phyloP scores from a whole-genome alignment of 1,140 invertebrate genomes.

The Drosophila triauraria region DNA sequence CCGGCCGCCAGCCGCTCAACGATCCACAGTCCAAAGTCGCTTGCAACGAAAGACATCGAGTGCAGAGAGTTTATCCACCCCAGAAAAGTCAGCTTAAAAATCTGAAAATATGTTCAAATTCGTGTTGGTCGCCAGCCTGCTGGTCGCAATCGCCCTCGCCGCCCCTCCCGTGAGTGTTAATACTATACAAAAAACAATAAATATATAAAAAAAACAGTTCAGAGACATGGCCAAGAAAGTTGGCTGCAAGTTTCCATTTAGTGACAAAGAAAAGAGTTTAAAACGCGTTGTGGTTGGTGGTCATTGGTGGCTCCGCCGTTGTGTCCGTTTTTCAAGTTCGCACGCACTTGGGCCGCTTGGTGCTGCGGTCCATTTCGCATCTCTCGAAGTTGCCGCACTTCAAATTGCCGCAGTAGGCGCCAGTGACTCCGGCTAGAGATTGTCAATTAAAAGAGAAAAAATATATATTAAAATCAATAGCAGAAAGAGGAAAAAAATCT shows the following conservation, averaged over 20 bases:
- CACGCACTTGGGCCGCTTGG: conserved; percentile 89
- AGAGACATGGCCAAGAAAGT: conserved; percentile 1
- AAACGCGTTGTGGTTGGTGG: conserved; percentile 20
- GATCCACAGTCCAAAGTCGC: conserved; percentile 77
- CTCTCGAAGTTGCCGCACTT: conserved; percentile 89
- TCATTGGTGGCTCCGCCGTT: conserved; percentile 68
- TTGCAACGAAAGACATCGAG: conserved; percentile 72
- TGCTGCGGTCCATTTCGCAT: conserved; percentile 88
- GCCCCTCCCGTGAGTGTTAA: conserved; percentile 71
- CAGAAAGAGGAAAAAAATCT: not conserved
- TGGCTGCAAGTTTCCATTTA: conserved; percentile 10
- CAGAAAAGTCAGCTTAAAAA: conserved; percentile 20
- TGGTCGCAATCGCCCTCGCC: conserved; percentile 62
- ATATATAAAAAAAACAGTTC: conserved; percentile 5
- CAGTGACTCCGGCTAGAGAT: conserved; percentile 85
- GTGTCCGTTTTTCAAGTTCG: conserved; percentile 74
- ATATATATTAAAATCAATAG: not conserved
- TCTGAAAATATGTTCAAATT: conserved; percentile 66
- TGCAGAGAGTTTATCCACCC: conserved; percentile 36
- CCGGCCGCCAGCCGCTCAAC: conserved; percentile 55
- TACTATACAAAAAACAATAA: not conserved
- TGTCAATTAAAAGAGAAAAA: not conserved
- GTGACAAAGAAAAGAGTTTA: conserved; percentile 24
- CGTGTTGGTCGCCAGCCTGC: conserved; percentile 78
- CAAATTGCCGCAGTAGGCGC: conserved; percentile 88